A percentile compares a stretch with the other conserved stretches of the same genome.
phyloP scores from a whole-genome alignment of 2,797 vertebrate genomes.

The Lithobates sylvaticus region DNA sequence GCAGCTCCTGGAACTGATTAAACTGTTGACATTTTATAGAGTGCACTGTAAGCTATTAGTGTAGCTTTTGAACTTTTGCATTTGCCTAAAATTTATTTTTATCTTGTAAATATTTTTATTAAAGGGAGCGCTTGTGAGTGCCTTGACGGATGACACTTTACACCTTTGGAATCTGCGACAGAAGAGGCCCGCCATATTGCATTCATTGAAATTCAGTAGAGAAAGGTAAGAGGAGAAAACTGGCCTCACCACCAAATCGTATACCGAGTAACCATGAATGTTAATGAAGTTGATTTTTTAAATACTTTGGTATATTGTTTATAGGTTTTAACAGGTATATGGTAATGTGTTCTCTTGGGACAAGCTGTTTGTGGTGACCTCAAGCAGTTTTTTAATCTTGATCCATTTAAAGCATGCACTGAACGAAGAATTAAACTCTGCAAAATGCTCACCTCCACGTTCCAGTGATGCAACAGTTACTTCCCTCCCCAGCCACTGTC shows the following conservation, averaged over 20 bases:
- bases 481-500: too few species aligned
- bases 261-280: not conserved
- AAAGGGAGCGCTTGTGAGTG: slow-evolving; percentile 96
- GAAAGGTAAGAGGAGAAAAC: slow-evolving; percentile 84
- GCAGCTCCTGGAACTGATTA: too few species aligned
- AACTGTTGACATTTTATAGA: too few species aligned
- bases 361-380: too few species aligned
- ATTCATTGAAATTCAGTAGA: slow-evolving; percentile 97
- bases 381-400: not conserved
- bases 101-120: slow-evolving; percentile 38
- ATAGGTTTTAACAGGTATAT: not conserved
- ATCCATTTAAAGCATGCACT: not conserved
- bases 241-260: too few species aligned
- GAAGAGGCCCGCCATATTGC: slow-evolving; percentile 96
- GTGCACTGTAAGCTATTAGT: too few species aligned
- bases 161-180: slow-evolving; percentile 98
- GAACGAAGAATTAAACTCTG: too few species aligned
- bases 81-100: not conserved
- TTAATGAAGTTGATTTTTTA: not conserved
- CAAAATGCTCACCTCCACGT: too few species aligned
- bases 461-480: too few species aligned
- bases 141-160: slow-evolving; percentile 94
- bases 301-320: not conserved
- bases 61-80: too few species aligned
- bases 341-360: too few species aligned